phyloP scores from a whole-genome alignment of 2,113 vertebrate genomes.

The Lophochroa leadbeateri region DNA sequence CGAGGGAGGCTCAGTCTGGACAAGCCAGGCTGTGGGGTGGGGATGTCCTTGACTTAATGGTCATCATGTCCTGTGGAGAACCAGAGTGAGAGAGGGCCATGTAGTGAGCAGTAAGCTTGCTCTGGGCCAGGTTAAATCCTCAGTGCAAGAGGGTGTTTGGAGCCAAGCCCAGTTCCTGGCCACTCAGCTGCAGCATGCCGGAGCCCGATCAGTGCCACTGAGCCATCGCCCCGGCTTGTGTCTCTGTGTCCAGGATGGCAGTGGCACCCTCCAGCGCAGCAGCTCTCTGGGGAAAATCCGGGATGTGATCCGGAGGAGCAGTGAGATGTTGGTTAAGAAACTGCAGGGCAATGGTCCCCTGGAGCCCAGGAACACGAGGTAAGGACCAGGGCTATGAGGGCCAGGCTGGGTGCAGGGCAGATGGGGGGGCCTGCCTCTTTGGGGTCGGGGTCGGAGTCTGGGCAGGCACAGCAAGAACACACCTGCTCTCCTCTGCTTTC shows the following conservation, averaged over 20 bases:
- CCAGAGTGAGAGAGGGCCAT: not conserved
- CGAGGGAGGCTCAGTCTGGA: not conserved
- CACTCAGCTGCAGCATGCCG: not conserved
- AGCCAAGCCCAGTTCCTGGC: not conserved
- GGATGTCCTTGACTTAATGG: not conserved
- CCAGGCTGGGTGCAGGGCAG: fast-evolving
- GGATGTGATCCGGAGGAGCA: conserved; percentile 92
- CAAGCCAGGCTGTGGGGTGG: not conserved
- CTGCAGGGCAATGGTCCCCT: conserved; percentile 89
- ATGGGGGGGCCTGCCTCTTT: not conserved
- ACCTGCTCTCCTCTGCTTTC: conserved; percentile 5
- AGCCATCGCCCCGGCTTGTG: conserved; percentile 25
- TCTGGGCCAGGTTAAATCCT: not conserved
- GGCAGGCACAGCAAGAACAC: not conserved
- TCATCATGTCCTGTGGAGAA: not conserved
- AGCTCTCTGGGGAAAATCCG: conserved; percentile 92
- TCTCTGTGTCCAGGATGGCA: conserved; percentile 86
- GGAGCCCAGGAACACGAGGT: conserved; percentile 84
- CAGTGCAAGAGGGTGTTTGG: not conserved
- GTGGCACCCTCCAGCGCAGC: conserved; percentile 87
- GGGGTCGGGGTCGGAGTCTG: not conserved
- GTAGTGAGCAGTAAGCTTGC: not conserved
- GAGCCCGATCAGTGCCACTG: not conserved
- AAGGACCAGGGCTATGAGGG: not conserved
- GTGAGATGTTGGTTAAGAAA: conserved; percentile 94